Conservation (phyloP, 2,888 invertebrate genomes). For the Lycocerus yunnanus region DNA sequence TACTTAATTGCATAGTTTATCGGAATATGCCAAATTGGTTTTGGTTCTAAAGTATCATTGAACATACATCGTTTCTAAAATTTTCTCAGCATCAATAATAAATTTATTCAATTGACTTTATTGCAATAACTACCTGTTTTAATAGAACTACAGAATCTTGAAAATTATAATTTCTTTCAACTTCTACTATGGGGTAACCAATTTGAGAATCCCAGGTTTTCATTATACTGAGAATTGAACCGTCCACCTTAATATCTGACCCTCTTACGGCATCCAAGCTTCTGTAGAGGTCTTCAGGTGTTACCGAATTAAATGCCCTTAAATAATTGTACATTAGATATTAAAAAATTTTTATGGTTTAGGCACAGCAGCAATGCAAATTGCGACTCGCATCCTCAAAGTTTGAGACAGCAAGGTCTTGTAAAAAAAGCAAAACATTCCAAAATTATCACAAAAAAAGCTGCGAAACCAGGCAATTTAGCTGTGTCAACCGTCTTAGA, state of each 20-base stretch:
- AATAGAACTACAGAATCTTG: not conserved
- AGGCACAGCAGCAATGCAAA: too few relatives aligned
- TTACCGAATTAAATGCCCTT: not conserved
- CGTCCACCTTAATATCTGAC: not conserved
- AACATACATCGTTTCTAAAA: not conserved
- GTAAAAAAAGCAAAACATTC: too few relatives aligned
- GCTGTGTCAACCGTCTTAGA: too few relatives aligned
- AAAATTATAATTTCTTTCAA: not conserved
- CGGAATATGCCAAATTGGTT: not conserved
- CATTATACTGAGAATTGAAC: not conserved
- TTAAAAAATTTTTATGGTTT: too few relatives aligned
- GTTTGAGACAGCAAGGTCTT: too few relatives aligned
- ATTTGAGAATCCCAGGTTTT: conserved; percentile 51
- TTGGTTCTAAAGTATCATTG: not conserved
- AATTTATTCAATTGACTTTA: not conserved
- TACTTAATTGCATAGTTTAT: not conserved
- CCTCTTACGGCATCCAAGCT: not conserved
- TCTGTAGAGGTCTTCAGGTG: conserved; percentile 11
- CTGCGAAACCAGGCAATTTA: too few relatives aligned
- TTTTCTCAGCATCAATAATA: not conserved
- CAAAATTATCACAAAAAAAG: too few relatives aligned
- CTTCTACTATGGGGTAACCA: conserved; percentile 32
- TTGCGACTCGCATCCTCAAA: too few relatives aligned
- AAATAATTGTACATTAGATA: too few relatives aligned
- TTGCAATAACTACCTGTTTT: not conserved